Evolutionary conservation across 2,888 invertebrate genomes (phyloP), one percentile per base, ranked within the genome.

Genomic region (Meiosimyza decipiens): DNA sequence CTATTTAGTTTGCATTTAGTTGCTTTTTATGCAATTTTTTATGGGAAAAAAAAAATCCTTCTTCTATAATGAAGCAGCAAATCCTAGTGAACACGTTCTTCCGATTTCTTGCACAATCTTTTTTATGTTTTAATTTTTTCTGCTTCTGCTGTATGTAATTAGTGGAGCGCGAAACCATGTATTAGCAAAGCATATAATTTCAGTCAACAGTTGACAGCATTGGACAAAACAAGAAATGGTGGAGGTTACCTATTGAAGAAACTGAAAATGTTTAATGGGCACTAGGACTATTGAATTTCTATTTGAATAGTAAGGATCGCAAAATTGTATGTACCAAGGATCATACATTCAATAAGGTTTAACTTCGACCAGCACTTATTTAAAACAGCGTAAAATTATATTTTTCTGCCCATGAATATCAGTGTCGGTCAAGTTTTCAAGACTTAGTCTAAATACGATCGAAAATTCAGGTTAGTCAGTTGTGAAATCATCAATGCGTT

Each of bases 111-210:
- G 16, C 18, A 47, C 13, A 4, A 65, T 22, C n/a, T 62, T 60
- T 60, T n/a, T 40, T n/a, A 57, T 13, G 6, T 11, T 15, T 62
- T 13, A 16, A 62, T 52, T 12, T 50, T 64, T 33, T 47, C 55
- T 52, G 47, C 40, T 22, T 16, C 55, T 66, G 47, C 33, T 54
- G 11, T n/a, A 22, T 15, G 54, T 13, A 16, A 18, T 68, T 49
- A 68, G 67, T 40, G 15, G 49, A 59, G 57, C 50, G 47, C 66
- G 47, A 59, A 68, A 68, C 59, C 67, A 59, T 68, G 57, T 68
- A 68, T 68, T 68, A 68, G 67, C 50, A 49, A 49, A 49, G 57
- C 67, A 59, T 59, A 50, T 68, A 68, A 68, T 68, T 49, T 16
- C 28, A 59, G 49, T 22, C 57, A 57, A 49, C 57, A 49, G 67